Conservation (phyloP, 2,888 invertebrate species). For the Cheilosia soror region DNA sequence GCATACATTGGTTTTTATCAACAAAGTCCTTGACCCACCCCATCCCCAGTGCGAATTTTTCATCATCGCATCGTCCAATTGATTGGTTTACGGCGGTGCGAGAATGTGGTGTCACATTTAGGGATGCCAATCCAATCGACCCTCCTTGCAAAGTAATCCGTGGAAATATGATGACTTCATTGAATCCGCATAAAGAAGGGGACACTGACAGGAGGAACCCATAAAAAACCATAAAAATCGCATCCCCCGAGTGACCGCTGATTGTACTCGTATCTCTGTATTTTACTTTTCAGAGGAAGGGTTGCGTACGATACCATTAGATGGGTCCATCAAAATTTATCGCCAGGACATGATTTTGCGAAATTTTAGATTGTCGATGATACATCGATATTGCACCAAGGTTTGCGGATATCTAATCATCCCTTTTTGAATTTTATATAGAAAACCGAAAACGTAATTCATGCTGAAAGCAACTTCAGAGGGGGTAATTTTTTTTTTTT, state of each 20-base stretch:
- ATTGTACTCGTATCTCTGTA: background rate
- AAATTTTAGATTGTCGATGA: slow-evolving; percentile 23
- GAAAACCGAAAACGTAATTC: background rate
- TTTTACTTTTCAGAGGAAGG: slow-evolving; percentile 7
- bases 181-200: slow-evolving; percentile 35
- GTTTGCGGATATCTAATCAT: background rate
- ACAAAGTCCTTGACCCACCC: slow-evolving; percentile 59
- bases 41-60: slow-evolving; percentile 27
- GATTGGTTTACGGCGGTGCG: slow-evolving; percentile 28
- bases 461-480: too few relatives aligned
- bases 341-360: slow-evolving; percentile 33
- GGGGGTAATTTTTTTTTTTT: too few relatives aligned
- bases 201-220: slow-evolving; percentile 4
- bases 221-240: slow-evolving; percentile 30
- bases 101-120: slow-evolving; percentile 8
- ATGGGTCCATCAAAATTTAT: slow-evolving; percentile 45
- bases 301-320: slow-evolving; percentile 33
- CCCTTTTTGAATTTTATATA: background rate
- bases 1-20: slow-evolving; percentile 27
- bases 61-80: slow-evolving; percentile 33
- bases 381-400: background rate
- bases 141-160: slow-evolving; percentile 30
- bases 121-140: slow-evolving; percentile 15
- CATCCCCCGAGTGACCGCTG: slow-evolving; percentile 34
- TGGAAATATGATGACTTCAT: slow-evolving; percentile 63